Base-by-base conservation (phyloP, 2,888 invertebrate species). In the Odontocolon sp. region DNA sequence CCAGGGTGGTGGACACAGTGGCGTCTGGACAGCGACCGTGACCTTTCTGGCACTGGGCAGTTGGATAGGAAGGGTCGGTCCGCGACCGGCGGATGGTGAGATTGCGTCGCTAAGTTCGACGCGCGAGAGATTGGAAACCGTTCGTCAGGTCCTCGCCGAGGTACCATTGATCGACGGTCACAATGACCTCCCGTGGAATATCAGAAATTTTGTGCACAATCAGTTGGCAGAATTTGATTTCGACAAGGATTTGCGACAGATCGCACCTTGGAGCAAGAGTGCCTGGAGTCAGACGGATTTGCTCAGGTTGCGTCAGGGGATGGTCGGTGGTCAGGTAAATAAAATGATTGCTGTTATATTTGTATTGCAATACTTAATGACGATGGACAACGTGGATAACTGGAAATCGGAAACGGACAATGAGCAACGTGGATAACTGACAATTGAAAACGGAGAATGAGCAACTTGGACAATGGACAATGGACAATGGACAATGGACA, bases 171-270 rank as follows among this genome's bases (percentile, higher is more conserved):
- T 94, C 82, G 94, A 94, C 80, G 94, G 94, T 57, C 93, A 94
- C 90, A 93, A 97, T 91, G 96, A 97, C 89, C 92, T 96, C 86
- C 96, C 97, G 31, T 97, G 97, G 96, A 97, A 97, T 90, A 94
- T 97, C 79, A 92, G 96, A 78, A 96, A 96, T 90, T 96, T 96
- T 91, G 94, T 96, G 63, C 96, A 96, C 91, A 97, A 96, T 90
- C 93, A 93, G 86, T 92, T 94, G 87, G 92, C 93, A 72, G 92
- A 93, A 40, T 93, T 94, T 87, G 94, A 94, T 67, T 91, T 94
- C 85, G 92, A 93, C 86, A 93, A 93, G 87, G 94, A 95, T 86
- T 91, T 95, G 79, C 92, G 94, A 75, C 94, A 94, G 72, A 92
- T 95, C 86, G 92, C 93, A 40, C 95, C 95, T n/a, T 95, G 95